Base-by-base conservation (phyloP, 2,797 vertebrate species). In the Pseudopleuronectes americanus region DNA sequence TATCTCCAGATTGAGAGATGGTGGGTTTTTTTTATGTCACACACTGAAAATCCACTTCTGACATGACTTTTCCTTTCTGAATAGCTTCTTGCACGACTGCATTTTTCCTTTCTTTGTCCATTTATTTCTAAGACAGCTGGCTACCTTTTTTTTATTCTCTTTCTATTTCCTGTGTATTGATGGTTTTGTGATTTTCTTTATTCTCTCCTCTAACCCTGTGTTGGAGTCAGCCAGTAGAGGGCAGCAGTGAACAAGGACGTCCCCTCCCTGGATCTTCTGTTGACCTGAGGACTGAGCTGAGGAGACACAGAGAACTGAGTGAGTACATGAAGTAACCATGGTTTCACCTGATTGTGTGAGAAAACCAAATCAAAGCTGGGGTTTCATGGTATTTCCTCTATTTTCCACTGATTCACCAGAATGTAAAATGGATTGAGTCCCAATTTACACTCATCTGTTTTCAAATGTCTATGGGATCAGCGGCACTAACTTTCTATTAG, bases 181-280 rank as follows among this genome's bases (percentile, higher is more conserved):
- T 52, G 22, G 13, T n/a, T 57, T 49, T 67, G 57, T 52, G 28
- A 12, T 54, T 75, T 45, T 47, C 66, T 19, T 24, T 47, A 24
- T 59, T 13, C 57, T 60, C 6, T 33, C 13, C 21, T 14, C 59
- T 8, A 4, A 61, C 36, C 26, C 47, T 93, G 90, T 92, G 51
- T 88, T 77, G 78, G 76, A 49, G 84, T 68, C 80, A 96, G 96
- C 93, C 96, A 95, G 92, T 95, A 94, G 94, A 95, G 93, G 93
- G 94, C 96, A 96, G 92, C 85, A 95, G 91, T 92, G 95, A 97
- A 95, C 95, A 97, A 90, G 94, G 84, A 81, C 91, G 75, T 49
- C 76, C 94, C 63, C 63, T 90, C 79, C 0, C 52, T 19, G 67
- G 59, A 57, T 69, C 57, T 0, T 51, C 89, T 33, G 31, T 78